These are phyloP conservation scores for Ylistrum balloti DNA, from an alignment of 1,140 invertebrate genomes.

Conservation along the genomic window DNA sequence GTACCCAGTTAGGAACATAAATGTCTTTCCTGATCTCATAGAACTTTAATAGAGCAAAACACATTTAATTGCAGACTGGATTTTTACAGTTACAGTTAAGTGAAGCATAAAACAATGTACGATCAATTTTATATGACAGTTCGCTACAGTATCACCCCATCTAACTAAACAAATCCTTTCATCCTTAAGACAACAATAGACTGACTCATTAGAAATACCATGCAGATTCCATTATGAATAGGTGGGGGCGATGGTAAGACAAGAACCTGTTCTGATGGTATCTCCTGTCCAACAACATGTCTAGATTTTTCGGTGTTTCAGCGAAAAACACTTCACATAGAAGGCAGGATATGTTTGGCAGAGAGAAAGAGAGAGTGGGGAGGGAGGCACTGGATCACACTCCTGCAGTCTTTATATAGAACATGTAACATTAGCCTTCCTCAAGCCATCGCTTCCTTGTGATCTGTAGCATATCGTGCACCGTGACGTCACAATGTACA, in stretches of 20 bases:
- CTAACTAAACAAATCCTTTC: background rate
- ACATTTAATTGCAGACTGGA: background rate
- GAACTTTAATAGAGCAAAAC: background rate
- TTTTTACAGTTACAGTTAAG: background rate
- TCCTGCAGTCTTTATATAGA: conserved; percentile 2
- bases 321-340: conserved; percentile 6
- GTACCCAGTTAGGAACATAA: background rate
- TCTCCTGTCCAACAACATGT: conserved; percentile 9
- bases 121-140: no score
- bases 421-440: conserved; percentile 31
- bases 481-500: conserved; percentile 18
- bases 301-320: background rate
- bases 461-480: background rate
- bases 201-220: background rate
- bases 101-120: background rate
- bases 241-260: background rate
- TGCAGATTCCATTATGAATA: background rate
- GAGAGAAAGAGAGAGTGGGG: background rate
- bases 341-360: background rate
- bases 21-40: background rate
- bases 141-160: no score
- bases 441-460: background rate
- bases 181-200: background rate
- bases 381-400: background rate
- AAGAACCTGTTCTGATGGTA: conserved; percentile 33